These are phyloP conservation scores for Cosmia pyralina DNA, from an alignment of 2,888 invertebrate genomes.

Conservation along the genomic window DNA sequence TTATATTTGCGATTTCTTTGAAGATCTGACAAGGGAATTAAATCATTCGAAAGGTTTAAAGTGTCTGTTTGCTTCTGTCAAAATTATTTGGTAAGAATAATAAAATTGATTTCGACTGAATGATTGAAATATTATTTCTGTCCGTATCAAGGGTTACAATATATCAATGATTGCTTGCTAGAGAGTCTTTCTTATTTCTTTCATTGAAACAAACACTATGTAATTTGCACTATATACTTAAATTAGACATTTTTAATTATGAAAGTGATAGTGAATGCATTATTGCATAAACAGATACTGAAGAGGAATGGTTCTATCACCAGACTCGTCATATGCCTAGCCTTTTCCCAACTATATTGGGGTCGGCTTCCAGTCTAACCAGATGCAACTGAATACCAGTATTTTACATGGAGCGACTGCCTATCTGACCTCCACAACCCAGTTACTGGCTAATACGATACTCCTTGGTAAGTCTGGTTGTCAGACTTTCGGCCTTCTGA, in stretches of 20 bases:
- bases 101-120: constrained; percentile 14
- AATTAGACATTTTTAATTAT: neutral
- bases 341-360: no score
- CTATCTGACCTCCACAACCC: no score
- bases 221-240: neutral
- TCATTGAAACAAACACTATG: no score
- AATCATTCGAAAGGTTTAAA: constrained; percentile 74
- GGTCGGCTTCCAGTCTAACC: no score
- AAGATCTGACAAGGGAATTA: constrained; percentile 75
- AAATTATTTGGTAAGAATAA: constrained; percentile 67
- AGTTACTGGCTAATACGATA: no score
- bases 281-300: neutral
- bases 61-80: constrained; percentile 56
- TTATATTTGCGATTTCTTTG: constrained; percentile 74
- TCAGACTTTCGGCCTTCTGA: no score
- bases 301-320: neutral
- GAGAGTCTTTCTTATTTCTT: neutral
- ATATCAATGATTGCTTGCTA: neutral
- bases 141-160: neutral
- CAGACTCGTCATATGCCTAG: no score
- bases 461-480: no score
- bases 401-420: no score
- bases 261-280: neutral
- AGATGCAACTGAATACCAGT: no score
- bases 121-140: neutral